Percentiles rank a stretch among this genome's conserved stretches.
These are phyloP conservation scores for Semaprochilodus insignis DNA, from an alignment of 2,797 vertebrate species.

Conservation along the genomic window DNA sequence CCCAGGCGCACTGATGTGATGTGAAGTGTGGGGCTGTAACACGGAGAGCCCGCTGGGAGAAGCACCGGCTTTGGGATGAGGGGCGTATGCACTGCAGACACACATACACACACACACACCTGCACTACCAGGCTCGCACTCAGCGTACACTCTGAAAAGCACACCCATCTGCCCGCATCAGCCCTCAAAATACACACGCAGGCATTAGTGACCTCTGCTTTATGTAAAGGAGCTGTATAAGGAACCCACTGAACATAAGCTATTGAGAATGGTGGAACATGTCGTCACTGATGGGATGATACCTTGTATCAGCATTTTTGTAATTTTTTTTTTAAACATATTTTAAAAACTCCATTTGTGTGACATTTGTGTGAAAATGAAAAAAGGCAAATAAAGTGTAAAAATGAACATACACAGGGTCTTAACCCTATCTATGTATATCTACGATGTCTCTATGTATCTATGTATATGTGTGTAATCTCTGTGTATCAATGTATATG, in stretches of 20 bases:
- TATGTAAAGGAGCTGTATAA: neutral
- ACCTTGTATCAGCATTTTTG: too few species aligned
- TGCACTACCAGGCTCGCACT: neutral
- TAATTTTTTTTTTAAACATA: too few species aligned
- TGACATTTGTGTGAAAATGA: too few species aligned
- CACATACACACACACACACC: slow-evolving; percentile 21
- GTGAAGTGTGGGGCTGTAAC: slow-evolving; percentile 40
- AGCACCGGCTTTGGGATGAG: neutral
- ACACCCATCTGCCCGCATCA: slow-evolving; percentile 8
- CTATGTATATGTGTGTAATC: too few species aligned
- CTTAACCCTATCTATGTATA: too few species aligned
- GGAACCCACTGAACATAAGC: neutral
- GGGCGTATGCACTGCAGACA: neutral
- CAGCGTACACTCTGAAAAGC: neutral
- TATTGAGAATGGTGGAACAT: neutral
- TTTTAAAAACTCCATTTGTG: too few species aligned
- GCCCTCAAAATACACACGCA: neutral
- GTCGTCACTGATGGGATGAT: too few species aligned
- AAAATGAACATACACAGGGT: too few species aligned
- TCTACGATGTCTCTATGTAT: too few species aligned
- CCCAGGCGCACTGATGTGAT: slow-evolving; percentile 43
- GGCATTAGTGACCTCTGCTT: neutral
- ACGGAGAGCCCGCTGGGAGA: slow-evolving; percentile 27
- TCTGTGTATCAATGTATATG: too few species aligned
- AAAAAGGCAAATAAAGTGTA: too few species aligned